phyloP scores from a whole-genome alignment of 2,113 vertebrate species.

The Takifugu flavidus region DNA sequence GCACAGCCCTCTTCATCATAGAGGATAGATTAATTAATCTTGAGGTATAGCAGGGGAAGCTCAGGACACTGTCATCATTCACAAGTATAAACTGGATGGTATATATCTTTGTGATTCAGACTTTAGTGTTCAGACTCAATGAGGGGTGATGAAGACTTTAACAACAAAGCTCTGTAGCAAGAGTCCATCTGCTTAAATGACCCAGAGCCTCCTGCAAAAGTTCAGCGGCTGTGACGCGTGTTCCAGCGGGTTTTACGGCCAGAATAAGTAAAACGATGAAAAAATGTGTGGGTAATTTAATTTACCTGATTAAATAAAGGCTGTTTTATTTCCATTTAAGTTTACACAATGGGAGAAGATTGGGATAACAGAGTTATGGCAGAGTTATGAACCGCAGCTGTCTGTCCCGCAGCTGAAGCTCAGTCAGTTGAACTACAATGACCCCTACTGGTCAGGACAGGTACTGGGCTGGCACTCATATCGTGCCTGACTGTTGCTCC shows the following conservation, averaged over 20 bases:
- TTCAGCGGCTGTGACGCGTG: neutral
- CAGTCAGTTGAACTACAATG: conserved; percentile 79
- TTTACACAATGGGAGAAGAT: neutral
- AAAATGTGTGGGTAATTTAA: neutral
- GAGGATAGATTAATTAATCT: conserved; percentile 65
- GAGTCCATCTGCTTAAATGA: conserved; percentile 3
- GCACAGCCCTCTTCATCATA: conserved; percentile 51
- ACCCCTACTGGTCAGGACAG: conserved; percentile 80
- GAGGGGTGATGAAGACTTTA: conserved; percentile 1
- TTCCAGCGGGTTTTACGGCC: neutral
- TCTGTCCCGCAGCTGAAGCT: conserved; percentile 28
- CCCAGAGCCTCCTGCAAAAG: conserved; percentile 3
- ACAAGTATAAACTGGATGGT: neutral
- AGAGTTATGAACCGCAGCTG: conserved; percentile 16
- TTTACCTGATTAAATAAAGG: neutral
- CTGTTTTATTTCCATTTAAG: neutral
- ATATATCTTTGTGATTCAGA: neutral
- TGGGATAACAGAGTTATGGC: conserved; percentile 23
- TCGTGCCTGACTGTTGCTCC: conserved; percentile 27
- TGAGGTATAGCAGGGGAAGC: conserved; percentile 24
- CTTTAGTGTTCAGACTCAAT: conserved; percentile 12
- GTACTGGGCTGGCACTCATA: conserved; percentile 33
- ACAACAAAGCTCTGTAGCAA: neutral
- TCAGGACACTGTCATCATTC: conserved; percentile 10
- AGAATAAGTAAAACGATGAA: no score